Evolutionary conservation across 2,888 invertebrate species (phyloP).

Genomic region (Tillus elongatus): DNA sequence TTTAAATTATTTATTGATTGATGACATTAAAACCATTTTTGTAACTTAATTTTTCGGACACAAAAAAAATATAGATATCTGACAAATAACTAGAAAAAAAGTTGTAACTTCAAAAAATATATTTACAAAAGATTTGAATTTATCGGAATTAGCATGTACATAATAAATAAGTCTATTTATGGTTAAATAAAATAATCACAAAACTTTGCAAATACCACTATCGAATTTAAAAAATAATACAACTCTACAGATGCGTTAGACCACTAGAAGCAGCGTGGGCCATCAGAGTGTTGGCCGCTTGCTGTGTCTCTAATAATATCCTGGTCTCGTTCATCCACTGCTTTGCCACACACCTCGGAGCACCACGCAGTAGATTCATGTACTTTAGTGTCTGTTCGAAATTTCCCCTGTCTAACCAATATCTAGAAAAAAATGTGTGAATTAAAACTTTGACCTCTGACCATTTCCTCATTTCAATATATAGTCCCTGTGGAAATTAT

Average conservation of each 20-base stretch:
- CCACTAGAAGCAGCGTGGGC: slow-evolving; percentile 80
- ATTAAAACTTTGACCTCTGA: too few relatives aligned
- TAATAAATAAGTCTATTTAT: not conserved
- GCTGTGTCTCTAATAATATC: slow-evolving; percentile 76
- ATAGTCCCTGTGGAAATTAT: too few relatives aligned
- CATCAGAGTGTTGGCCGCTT: slow-evolving; percentile 81
- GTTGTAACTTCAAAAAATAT: not conserved
- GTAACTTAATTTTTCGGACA: too few relatives aligned
- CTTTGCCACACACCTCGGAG: slow-evolving; percentile 69
- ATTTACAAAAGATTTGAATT: slow-evolving; percentile 3
- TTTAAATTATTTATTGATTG: too few relatives aligned
- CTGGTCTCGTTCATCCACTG: slow-evolving; percentile 84
- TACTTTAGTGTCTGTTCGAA: slow-evolving; percentile 76
- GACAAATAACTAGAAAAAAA: too few relatives aligned
- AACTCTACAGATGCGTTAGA: slow-evolving; percentile 42
- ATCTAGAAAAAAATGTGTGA: slow-evolving; percentile 45
- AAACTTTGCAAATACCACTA: not conserved
- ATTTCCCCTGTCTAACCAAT: slow-evolving; percentile 82
- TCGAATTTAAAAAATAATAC: slow-evolving; percentile 1
- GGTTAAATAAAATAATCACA: not conserved
- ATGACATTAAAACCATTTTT: too few relatives aligned
- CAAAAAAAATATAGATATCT: too few relatives aligned
- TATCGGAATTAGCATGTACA: not conserved
- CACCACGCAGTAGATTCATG: slow-evolving; percentile 81
- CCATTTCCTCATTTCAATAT: too few relatives aligned